Base-by-base conservation (phyloP, 92 coral and sea anemone genomes). In the Muricea muricata region DNA sequence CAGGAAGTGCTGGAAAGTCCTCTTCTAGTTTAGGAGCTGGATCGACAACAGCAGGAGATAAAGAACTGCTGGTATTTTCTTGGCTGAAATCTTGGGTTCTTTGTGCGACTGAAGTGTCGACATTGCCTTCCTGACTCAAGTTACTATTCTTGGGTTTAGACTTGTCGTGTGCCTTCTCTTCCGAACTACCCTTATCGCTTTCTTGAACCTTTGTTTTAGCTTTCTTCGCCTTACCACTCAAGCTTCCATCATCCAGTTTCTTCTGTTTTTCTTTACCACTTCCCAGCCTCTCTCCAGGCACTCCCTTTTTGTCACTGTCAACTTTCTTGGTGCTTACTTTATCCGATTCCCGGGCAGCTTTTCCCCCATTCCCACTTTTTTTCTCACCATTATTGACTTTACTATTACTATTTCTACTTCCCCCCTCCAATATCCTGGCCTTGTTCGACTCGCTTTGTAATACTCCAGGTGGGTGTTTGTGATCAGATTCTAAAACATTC, bases 391-490 rank as follows among this genome's bases (percentile, higher is more conserved):
- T 50, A 47, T 21, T 12, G 7, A 5, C 34, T 73, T 42, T 15
- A 18, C 20, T 72, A 12, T 15, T 42, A 1, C 31, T 46, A 39
- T 5, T 34, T 2, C 10, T 25, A 23, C 52, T 26, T 45, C 33
- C 32, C 25, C 55, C 61, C 61, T 45, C 57, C 34, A 74, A 30
- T 31, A 74, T 74, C 80, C 80, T n/a, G n/a, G n/a, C n/a, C n/a
- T n/a, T n/a, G n/a, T n/a, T n/a, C n/a, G n/a, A n/a, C n/a, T n/a
- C n/a, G n/a, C n/a, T n/a, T n/a, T n/a, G n/a, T n/a, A n/a, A n/a
- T n/a, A n/a, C 79, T 9, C 70, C 70, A 28, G 70, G 70, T n/a
- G 70, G 70, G 2, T 40, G 70, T 63, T 63, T 63, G 31, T 26
- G 70, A 28, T 63, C 70, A 63, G 39, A 3, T 63, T 63, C 56